These are phyloP conservation scores for Acholoe squamosa DNA, from an alignment of 2,888 invertebrate genomes.

Conservation along the genomic window DNA sequence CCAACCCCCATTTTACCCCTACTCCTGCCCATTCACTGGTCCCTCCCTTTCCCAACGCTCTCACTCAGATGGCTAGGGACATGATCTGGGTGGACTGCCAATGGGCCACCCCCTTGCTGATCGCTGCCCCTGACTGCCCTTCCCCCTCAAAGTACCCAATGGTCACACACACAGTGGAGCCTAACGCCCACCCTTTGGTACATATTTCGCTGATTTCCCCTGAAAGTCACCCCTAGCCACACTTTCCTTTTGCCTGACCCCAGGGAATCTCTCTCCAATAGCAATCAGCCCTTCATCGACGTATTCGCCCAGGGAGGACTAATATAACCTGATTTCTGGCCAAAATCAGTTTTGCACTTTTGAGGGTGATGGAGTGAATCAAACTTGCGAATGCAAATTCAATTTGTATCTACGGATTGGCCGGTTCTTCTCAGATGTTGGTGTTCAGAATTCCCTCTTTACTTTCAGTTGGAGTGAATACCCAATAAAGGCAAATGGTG, in stretches of 20 bases:
- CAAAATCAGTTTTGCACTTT: constrained; percentile 36
- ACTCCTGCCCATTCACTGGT: neutral
- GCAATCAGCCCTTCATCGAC: constrained; percentile 15
- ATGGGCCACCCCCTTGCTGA: neutral
- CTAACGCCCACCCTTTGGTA: constrained; percentile 8
- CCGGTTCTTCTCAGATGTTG: neutral
- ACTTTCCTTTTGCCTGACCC: constrained; percentile 7
- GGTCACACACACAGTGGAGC: constrained; percentile 13
- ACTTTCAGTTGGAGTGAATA: too few species aligned
- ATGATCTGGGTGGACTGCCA: neutral
- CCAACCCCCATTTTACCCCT: neutral
- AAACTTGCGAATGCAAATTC: constrained; percentile 43
- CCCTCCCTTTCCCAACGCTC: neutral
- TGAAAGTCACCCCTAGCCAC: constrained; percentile 5
- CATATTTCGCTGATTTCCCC: constrained; percentile 45
- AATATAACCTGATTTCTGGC: constrained; percentile 15
- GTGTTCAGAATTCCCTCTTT: neutral
- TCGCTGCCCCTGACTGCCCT: too few species aligned
- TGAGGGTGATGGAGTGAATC: constrained; percentile 39
- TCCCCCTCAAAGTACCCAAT: neutral
- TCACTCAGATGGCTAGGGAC: neutral
- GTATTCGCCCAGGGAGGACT: neutral
- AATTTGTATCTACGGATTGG: constrained; percentile 5
- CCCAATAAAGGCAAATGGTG: too few species aligned
- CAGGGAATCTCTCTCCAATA: constrained; percentile 38